Evolutionary conservation across 2,797 vertebrate genomes (phyloP).

Genomic region (Parotocinclus haroldoi): DNA sequence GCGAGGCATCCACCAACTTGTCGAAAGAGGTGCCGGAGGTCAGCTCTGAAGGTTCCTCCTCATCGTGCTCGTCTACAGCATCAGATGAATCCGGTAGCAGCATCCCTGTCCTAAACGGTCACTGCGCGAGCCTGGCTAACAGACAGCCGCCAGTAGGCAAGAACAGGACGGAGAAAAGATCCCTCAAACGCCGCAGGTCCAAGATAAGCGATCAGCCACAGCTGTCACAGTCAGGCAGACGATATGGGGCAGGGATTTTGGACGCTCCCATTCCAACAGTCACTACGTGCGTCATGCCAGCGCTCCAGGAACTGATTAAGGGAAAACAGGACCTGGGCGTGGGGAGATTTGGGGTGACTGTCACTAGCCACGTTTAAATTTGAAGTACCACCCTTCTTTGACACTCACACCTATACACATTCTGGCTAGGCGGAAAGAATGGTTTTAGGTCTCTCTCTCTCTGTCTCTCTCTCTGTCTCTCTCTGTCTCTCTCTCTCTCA

Average conservation of each 20-base stretch:
- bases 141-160: conserved; percentile 74
- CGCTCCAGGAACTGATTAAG: conserved; percentile 91
- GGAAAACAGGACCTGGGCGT: conserved; percentile 89
- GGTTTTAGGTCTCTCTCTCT: too few relatives aligned
- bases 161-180: conserved; percentile 87
- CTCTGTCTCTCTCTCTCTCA: too few relatives aligned
- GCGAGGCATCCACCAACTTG: conserved; percentile 70
- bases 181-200: conserved; percentile 81
- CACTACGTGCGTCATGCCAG: conserved; percentile 76
- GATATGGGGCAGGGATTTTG: conserved; percentile 67
- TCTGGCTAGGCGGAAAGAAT: too few relatives aligned
- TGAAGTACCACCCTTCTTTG: neutral
- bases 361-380: conserved; percentile 86
- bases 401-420: neutral
- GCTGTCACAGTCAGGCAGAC: conserved; percentile 32
- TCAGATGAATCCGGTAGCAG: conserved; percentile 90
- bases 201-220: conserved; percentile 73
- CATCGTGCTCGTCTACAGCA: conserved; percentile 67
- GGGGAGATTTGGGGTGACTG: conserved; percentile 84
- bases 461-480: too few relatives aligned
- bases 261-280: conserved; percentile 59
- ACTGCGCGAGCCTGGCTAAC: conserved; percentile 76
- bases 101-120: conserved; percentile 65
- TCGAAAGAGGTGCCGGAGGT: conserved; percentile 83
- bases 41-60: conserved; percentile 76